Conservation (phyloP, 2,113 vertebrate species). For the Syrrhaptes paradoxus region DNA sequence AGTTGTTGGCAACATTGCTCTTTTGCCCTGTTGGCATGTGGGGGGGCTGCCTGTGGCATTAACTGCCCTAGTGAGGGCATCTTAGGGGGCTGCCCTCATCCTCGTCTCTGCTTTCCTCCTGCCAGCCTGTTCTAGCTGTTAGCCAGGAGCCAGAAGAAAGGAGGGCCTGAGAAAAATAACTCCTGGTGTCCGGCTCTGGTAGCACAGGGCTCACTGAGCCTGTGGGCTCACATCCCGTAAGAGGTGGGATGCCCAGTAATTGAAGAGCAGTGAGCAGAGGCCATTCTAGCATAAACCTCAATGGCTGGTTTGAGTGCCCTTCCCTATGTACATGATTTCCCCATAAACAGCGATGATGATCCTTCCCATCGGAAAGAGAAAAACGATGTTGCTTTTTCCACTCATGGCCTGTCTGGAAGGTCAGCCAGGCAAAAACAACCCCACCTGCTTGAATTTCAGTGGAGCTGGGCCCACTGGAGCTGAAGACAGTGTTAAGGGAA, state of each 20-base stretch:
- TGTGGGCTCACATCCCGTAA: too few species aligned
- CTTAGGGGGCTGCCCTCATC: neutral
- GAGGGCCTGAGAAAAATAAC: neutral
- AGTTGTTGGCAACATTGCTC: fast-evolving
- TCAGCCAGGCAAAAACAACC: neutral
- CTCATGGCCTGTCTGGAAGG: neutral
- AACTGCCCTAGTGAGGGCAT: neutral
- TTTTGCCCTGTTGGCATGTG: fast-evolving
- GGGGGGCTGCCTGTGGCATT: neutral
- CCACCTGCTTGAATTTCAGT: neutral
- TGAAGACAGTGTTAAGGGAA: neutral
- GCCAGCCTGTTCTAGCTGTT: neutral
- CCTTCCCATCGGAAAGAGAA: neutral
- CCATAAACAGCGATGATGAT: neutral
- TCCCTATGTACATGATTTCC: neutral
- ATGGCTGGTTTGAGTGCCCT: neutral
- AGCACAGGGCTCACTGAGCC: neutral
- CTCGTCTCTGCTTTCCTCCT: neutral
- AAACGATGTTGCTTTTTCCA: neutral
- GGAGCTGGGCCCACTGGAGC: neutral
- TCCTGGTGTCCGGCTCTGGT: fast-evolving
- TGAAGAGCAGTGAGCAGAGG: neutral
- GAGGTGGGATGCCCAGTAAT: neutral
- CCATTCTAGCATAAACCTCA: neutral
- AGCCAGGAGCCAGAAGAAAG: neutral